Evolutionary conservation across 2,888 invertebrate genomes (phyloP).

Genomic region (Pachymerium ferrugineum): DNA sequence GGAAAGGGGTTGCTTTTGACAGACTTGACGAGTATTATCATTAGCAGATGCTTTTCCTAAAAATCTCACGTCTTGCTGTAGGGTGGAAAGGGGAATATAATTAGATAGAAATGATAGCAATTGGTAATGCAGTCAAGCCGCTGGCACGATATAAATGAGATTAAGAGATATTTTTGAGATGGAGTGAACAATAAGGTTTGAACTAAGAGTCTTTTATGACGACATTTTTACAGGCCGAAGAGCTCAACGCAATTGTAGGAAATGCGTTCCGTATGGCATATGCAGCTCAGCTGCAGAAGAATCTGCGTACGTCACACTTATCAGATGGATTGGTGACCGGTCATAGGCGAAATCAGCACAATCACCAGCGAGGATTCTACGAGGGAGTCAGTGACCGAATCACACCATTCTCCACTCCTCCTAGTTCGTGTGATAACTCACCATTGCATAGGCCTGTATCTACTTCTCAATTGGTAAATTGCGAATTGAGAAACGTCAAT

Average conservation of each 20-base stretch:
- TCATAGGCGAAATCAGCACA: not conserved
- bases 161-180: not conserved
- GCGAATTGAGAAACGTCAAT: not conserved
- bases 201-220: slow-evolving; percentile 31
- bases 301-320: slow-evolving; percentile 45
- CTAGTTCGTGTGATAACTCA: slow-evolving; percentile 32
- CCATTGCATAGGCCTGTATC: slow-evolving; percentile 33
- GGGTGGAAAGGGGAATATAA: not conserved
- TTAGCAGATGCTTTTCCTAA: not conserved
- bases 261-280: slow-evolving; percentile 90
- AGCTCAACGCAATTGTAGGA: slow-evolving; percentile 77
- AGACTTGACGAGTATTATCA: not conserved
- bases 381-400: slow-evolving; percentile 29
- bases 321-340: not conserved
- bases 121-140: not conserved
- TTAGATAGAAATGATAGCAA: not conserved
- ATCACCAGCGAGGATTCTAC: slow-evolving; percentile 28
- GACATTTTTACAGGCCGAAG: slow-evolving; percentile 67
- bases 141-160: not conserved
- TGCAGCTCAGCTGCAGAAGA: slow-evolving; percentile 72
- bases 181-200: too few species aligned
- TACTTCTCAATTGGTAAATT: not conserved
- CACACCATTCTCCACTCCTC: slow-evolving; percentile 30
- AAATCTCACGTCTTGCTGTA: not conserved
- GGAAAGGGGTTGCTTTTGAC: not conserved